Evolutionary conservation across 2,888 invertebrate species (phyloP).

Genomic region (Stenichneumon culpator): DNA sequence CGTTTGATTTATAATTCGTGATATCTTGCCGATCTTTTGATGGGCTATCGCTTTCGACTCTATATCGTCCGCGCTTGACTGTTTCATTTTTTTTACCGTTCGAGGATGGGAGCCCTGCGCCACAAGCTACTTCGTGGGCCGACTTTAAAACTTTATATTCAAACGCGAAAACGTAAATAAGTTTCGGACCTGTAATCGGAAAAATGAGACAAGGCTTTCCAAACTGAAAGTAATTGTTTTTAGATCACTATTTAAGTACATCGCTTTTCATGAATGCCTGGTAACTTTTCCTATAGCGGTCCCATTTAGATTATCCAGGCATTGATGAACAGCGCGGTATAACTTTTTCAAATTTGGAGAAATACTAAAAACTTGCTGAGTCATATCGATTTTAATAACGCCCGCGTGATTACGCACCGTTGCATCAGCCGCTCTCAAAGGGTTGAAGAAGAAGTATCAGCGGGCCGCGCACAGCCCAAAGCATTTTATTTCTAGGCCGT

Average conservation of each 20-base stretch:
- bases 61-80: conserved; percentile 10
- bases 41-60: conserved; percentile 20
- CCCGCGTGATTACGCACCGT: neutral
- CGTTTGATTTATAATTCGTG: conserved; percentile 12
- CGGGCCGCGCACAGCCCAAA: neutral
- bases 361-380: neutral
- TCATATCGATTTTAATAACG: neutral
- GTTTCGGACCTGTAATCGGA: no score
- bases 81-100: neutral
- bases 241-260: no score
- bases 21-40: conserved; percentile 2
- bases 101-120: neutral
- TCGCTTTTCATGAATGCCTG: no score
- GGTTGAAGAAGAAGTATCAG: neutral
- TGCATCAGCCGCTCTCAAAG: neutral
- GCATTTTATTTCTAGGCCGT: no score
- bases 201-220: neutral
- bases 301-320: no score
- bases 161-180: no score
- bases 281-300: no score
- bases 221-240: neutral
- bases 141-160: no score
- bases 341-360: no score
- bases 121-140: neutral
- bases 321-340: no score